Conservation (phyloP, 2,888 invertebrate species). For the Phoenoteleia sp. region DNA sequence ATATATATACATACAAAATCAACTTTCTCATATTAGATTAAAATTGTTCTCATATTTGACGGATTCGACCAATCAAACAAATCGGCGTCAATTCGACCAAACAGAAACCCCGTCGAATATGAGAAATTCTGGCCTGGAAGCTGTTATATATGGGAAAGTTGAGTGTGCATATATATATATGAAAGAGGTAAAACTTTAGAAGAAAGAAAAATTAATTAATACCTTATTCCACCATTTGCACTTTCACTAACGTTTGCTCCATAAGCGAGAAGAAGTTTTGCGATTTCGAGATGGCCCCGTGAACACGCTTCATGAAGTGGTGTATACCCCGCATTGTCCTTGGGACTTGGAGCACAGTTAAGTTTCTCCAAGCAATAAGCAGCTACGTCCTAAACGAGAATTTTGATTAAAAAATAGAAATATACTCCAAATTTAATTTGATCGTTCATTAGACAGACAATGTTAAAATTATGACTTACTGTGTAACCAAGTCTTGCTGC, state of each 20-base stretch:
- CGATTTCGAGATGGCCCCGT: slow-evolving; percentile 95
- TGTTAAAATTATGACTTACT: slow-evolving; percentile 87
- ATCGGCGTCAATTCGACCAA: too few species aligned
- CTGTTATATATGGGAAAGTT: too few species aligned
- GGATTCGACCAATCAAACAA: too few species aligned
- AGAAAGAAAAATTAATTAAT: too few species aligned
- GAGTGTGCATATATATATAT: background rate
- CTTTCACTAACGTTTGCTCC: slow-evolving; percentile 97
- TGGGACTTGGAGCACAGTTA: slow-evolving; percentile 93
- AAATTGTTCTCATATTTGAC: too few species aligned
- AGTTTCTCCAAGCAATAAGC: slow-evolving; percentile 96
- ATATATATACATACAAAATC: too few species aligned
- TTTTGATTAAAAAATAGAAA: too few species aligned
- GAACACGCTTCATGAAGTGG: slow-evolving; percentile 97
- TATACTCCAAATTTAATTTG: background rate
- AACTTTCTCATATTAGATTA: too few species aligned
- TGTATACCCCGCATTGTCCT: slow-evolving; percentile 97
- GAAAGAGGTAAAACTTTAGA: too few species aligned
- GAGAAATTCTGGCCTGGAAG: too few species aligned
- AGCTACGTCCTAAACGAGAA: slow-evolving; percentile 95
- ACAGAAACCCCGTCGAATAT: too few species aligned
- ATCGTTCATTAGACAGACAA: background rate
- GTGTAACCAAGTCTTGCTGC: slow-evolving; percentile 96
- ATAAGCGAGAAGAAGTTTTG: slow-evolving; percentile 93
- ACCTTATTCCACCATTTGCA: slow-evolving; percentile 96